Conservation (phyloP, 2,888 invertebrate species). For the Spatulosminthurus flaviceps region DNA sequence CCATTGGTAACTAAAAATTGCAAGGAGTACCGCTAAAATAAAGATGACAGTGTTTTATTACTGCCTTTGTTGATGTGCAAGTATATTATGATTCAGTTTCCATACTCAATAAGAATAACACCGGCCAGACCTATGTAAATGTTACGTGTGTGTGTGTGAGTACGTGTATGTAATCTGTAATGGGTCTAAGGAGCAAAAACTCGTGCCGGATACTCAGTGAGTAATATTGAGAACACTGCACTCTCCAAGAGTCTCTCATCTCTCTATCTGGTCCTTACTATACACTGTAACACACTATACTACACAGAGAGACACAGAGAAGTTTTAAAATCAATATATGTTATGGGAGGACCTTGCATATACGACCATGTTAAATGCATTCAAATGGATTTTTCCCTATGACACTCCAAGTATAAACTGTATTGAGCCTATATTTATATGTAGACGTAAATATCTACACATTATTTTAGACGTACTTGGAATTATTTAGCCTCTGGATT, state of each 20-base stretch:
- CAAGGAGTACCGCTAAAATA: conserved; percentile 5
- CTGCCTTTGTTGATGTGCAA: conserved; percentile 30
- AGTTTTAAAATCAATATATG: too few species aligned
- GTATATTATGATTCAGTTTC: conserved; percentile 10
- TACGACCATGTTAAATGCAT: not conserved
- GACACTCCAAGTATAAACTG: not conserved
- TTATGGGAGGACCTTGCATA: too few species aligned
- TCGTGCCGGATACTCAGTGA: too few species aligned
- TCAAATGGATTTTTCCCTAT: not conserved
- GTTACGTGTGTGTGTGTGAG: not conserved
- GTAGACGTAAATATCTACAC: too few species aligned
- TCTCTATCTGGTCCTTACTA: too few species aligned
- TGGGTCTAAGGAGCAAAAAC: too few species aligned
- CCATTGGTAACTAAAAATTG: not conserved
- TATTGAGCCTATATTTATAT: not conserved
- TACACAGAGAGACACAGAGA: too few species aligned
- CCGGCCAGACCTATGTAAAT: not conserved
- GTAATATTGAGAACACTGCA: too few species aligned
- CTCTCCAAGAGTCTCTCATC: too few species aligned
- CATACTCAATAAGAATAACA: conserved; percentile 18
- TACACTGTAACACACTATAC: too few species aligned
- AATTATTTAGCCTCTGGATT: not conserved
- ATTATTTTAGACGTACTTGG: not conserved
- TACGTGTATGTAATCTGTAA: not conserved
- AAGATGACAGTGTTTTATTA: conserved; percentile 26